Evolutionary conservation across 2,888 invertebrate genomes (phyloP).

Genomic region (Orthonychiurus folsomi): DNA sequence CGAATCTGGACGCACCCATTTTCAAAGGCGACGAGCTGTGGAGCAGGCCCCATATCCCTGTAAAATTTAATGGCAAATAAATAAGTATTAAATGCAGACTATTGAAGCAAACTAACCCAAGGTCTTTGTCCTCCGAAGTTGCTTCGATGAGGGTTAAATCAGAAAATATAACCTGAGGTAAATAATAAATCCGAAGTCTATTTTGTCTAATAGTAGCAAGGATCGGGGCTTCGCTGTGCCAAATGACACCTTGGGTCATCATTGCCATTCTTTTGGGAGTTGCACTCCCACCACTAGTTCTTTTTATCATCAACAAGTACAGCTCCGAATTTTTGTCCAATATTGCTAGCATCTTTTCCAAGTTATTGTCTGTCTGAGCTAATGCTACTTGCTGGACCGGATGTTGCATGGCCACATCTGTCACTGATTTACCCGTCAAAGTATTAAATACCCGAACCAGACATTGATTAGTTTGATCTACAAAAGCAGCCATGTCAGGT

Average conservation of each 20-base stretch:
- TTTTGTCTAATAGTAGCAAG: conserved; percentile 69
- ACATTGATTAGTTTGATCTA: conserved; percentile 66
- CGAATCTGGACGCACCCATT: conserved; percentile 76
- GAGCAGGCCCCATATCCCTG: conserved; percentile 80
- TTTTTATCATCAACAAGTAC: conserved; percentile 59
- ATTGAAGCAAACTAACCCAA: conserved; percentile 41
- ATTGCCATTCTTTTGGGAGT: conserved; percentile 53
- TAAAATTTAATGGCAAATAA: too few relatives aligned
- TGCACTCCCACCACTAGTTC: conserved; percentile 51
- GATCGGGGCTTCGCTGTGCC: conserved; percentile 69
- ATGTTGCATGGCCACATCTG: conserved; percentile 62
- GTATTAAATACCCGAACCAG: conserved; percentile 74
- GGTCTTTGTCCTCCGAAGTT: conserved; percentile 48
- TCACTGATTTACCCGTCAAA: conserved; percentile 59
- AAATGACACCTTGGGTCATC: conserved; percentile 57
- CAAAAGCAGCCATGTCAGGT: conserved; percentile 73
- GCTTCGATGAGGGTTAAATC: conserved; percentile 61
- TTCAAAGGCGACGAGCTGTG: conserved; percentile 68
- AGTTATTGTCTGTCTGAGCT: conserved; percentile 63
- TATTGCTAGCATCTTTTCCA: conserved; percentile 65
- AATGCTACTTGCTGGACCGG: conserved; percentile 69
- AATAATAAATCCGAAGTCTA: conserved; percentile 71
- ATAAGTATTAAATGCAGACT: conserved; percentile 4
- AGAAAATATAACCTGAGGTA: conserved; percentile 61
- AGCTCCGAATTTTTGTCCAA: conserved; percentile 83